Conservation (phyloP, 2,888 invertebrate species). For the Leptodirus hochenwartii region DNA sequence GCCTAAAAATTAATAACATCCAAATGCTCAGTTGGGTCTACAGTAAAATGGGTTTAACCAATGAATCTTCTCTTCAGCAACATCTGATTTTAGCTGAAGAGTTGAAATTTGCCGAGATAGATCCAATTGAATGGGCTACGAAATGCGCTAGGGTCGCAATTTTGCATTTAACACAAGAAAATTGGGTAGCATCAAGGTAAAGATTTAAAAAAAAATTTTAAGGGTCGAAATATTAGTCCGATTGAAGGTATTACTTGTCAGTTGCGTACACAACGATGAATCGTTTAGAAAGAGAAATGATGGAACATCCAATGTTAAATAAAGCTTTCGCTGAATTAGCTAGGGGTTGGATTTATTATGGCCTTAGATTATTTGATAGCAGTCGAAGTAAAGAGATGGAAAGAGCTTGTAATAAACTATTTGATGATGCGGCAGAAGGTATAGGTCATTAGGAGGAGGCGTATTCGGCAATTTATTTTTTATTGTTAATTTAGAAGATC, state of each 20-base stretch:
- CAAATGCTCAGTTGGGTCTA: conserved; percentile 43
- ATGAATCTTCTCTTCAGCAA: conserved; percentile 34
- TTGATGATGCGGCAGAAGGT: conserved; percentile 15
- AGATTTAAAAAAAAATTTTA: neutral
- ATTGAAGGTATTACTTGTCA: conserved; percentile 47
- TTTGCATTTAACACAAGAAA: conserved; percentile 25
- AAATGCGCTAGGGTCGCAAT: conserved; percentile 34
- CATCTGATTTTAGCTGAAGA: conserved; percentile 37
- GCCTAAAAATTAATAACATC: conserved; percentile 38
- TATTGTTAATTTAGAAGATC: no score
- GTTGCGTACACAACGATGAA: conserved; percentile 38
- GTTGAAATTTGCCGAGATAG: conserved; percentile 35
- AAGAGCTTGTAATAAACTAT: conserved; percentile 14
- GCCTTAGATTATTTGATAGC: conserved; percentile 34
- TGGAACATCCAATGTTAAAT: conserved; percentile 16
- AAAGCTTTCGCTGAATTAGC: conserved; percentile 27
- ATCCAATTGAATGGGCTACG: conserved; percentile 37
- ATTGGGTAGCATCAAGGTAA: conserved; percentile 19
- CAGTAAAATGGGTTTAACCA: conserved; percentile 33
- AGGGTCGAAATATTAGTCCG: conserved; percentile 3
- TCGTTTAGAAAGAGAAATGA: conserved; percentile 31
- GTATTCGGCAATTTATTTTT: no score
- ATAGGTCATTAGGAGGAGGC: no score
- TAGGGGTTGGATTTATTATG: conserved; percentile 42
- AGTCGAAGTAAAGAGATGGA: conserved; percentile 25